Percentiles rank a stretch among this genome's conserved stretches.
Evolutionary conservation across 2,113 vertebrate species (phyloP).

Genomic region (Morone chrysops): DNA sequence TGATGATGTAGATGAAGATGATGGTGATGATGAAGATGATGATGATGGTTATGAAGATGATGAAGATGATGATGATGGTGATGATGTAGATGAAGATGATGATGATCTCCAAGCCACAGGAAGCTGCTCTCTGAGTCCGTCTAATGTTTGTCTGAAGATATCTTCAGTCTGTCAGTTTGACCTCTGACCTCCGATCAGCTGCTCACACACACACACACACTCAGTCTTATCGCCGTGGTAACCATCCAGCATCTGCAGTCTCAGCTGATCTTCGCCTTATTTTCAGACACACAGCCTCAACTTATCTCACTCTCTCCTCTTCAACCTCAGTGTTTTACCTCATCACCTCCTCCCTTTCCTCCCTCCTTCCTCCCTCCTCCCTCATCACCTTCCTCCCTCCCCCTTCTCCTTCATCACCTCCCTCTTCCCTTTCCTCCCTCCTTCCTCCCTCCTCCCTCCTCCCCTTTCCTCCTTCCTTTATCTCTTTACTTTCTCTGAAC

Average conservation of each 20-base stretch:
- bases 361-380: no score
- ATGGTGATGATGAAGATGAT: no score
- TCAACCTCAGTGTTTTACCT: not conserved
- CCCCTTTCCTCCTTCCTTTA: not conserved
- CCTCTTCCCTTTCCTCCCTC: no score
- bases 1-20: no score
- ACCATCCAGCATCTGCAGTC: constrained; percentile 25
- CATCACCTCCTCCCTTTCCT: not conserved
- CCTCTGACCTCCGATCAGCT: constrained; percentile 45
- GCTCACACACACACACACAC: not conserved
- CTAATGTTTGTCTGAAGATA: constrained; percentile 27
- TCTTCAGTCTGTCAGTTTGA: not conserved
- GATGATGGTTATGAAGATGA: no score
- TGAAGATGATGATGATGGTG: no score
- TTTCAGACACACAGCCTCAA: constrained; percentile 1
- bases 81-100: no score
- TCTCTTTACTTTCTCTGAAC: not conserved
- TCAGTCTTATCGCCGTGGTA: constrained; percentile 1
- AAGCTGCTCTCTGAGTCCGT: not conserved
- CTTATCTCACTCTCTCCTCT: not conserved
- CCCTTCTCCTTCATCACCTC: no score
- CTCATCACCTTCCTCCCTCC: no score
- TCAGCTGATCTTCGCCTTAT: constrained; percentile 34
- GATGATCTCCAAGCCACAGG: not conserved
- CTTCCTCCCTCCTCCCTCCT: no score